Conservation (phyloP, 2,888 invertebrate species). For the Ametastegia equiseti region DNA sequence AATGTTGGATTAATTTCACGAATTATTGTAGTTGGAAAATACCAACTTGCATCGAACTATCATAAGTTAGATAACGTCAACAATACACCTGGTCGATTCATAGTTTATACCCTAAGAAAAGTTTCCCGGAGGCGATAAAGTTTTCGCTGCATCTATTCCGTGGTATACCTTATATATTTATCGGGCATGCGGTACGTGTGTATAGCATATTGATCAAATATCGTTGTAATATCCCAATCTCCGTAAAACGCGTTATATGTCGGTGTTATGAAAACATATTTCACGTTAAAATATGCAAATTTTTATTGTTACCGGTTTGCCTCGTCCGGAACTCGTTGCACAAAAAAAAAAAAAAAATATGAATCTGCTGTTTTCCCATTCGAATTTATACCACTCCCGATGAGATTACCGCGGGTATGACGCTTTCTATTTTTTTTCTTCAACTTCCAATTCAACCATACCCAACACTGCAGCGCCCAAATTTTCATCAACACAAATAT, state of each 20-base stretch:
- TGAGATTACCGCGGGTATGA: not conserved
- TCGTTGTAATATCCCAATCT: constrained; percentile 47
- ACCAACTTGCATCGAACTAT: not conserved
- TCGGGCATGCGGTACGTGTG: constrained; percentile 4
- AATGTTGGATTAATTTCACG: not conserved
- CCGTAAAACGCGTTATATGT: constrained; percentile 32
- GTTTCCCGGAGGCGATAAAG: not conserved
- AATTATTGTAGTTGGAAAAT: not conserved
- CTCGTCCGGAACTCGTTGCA: not conserved
- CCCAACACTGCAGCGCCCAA: not conserved
- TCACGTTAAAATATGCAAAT: constrained; percentile 59
- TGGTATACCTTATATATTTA: not conserved
- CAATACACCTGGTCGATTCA: not conserved
- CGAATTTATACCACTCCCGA: not conserved
- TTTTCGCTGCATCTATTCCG: not conserved
- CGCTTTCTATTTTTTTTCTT: not conserved
- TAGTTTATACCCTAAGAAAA: not conserved
- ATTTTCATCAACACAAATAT: not conserved
- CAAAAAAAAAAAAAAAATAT: constrained; percentile 5
- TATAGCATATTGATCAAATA: constrained; percentile 39
- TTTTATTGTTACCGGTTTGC: constrained; percentile 47
- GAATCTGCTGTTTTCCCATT: constrained; percentile 1
- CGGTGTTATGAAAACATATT: constrained; percentile 49
- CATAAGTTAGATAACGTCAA: not conserved
- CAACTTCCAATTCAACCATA: not conserved